phyloP scores from a whole-genome alignment of 92 coral and sea anemone species.

The Actinernus sp. region DNA sequence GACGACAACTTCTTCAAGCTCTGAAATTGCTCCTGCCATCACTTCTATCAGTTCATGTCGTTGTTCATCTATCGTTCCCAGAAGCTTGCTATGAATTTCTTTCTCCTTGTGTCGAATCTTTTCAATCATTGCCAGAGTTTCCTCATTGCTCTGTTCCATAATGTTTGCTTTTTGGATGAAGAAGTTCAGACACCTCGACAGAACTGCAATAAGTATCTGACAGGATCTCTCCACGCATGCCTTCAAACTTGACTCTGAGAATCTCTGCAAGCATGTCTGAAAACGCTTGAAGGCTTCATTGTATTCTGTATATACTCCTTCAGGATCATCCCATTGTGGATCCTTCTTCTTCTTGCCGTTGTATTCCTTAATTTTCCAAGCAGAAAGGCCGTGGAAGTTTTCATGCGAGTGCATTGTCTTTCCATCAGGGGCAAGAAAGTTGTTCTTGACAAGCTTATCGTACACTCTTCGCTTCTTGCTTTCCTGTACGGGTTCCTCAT shows the following conservation, averaged over 20 bases:
- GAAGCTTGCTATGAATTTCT: conserved; percentile 46
- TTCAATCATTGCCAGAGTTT: conserved; percentile 30
- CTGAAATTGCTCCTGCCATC: conserved; percentile 10
- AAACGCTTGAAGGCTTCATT: conserved; percentile 66
- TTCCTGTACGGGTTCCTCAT: conserved; percentile 28
- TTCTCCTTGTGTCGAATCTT: conserved; percentile 26
- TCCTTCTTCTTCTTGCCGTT: conserved; percentile 23
- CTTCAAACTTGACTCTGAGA: conserved; percentile 54
- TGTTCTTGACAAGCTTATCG: conserved; percentile 59
- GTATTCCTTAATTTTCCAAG: conserved; percentile 57
- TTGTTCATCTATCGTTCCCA: conserved; percentile 18
- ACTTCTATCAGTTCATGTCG: conserved; percentile 28
- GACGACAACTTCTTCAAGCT: conserved; percentile 8
- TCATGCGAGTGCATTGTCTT: conserved; percentile 33
- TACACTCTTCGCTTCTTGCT: conserved; percentile 67
- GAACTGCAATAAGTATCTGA: conserved; percentile 47
- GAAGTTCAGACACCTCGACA: conserved; percentile 63
- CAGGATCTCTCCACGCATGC: conserved; percentile 45
- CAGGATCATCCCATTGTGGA: conserved; percentile 30
- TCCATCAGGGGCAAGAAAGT: conserved; percentile 24
- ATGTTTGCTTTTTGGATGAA: conserved; percentile 69
- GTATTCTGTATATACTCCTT: conserved; percentile 26
- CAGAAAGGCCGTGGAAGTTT: conserved; percentile 69
- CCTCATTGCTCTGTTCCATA: conserved; percentile 36
- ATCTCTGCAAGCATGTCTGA: conserved; percentile 49